These are phyloP conservation scores for Aporrectodea caliginosa DNA, from an alignment of 1,140 invertebrate species.

Conservation along the genomic window DNA sequence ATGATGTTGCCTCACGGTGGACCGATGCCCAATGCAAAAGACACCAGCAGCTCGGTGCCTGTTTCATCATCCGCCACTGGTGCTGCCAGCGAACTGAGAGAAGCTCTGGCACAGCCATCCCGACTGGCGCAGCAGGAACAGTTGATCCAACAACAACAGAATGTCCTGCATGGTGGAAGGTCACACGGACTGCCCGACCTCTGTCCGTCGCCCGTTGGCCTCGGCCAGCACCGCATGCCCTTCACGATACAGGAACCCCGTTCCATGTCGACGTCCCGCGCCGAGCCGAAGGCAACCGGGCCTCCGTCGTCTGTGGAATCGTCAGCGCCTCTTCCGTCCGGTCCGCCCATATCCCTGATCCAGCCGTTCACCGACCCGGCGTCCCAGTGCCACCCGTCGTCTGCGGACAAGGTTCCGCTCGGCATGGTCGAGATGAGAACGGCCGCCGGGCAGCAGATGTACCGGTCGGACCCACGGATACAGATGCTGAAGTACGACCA, in stretches of 20 bases:
- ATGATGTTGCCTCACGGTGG: conserved; percentile 22
- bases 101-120: conserved; percentile 22
- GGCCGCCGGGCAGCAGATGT: not conserved
- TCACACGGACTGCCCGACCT: not conserved
- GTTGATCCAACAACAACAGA: conserved; percentile 30
- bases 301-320: not conserved
- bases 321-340: not conserved
- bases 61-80: not conserved
- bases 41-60: conserved; percentile 5
- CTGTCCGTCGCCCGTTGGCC: conserved; percentile 1
- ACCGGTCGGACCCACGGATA: not conserved
- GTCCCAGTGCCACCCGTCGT: not conserved
- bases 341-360: not conserved
- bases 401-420: not conserved
- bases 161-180: conserved; percentile 1
- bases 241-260: conserved; percentile 28
- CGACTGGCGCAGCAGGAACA: conserved; percentile 33
- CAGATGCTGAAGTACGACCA: not conserved
- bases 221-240: conserved; percentile 30
- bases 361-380: not conserved
- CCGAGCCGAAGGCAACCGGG: conserved; percentile 22
- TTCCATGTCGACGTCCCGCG: conserved; percentile 6
- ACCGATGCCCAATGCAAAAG: not conserved
- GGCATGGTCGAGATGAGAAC: not conserved
- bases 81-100: conserved; percentile 10